Base-by-base conservation (phyloP, 1,140 invertebrate species). In the Melipona quadrifasciata region DNA sequence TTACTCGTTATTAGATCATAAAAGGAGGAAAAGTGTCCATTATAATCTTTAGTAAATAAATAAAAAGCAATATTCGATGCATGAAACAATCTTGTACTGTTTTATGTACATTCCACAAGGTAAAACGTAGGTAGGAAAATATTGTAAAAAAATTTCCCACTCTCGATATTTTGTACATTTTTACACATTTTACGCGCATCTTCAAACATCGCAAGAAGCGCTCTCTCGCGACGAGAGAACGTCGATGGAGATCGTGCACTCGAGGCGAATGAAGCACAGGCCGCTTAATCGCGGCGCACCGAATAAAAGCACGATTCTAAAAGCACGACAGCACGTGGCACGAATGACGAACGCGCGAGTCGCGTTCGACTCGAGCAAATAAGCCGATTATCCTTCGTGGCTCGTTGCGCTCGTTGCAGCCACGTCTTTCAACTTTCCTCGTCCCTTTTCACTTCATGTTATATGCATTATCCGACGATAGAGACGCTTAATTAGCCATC, bases 341-440 rank as follows among this genome's bases (percentile, higher is more conserved):
- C 67, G 79, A 77, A 84, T 86, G 86, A 86, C 73, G 84, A 86
- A 80, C 74, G 78, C 81, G 72, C 67, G 53, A 68, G 72, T 80
- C 80, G 74, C 51, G 77, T 82, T 67, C 74, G 72, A 67, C 72
- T 79, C 80, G 64, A 68, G 61, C 81, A 51, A 83, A 70, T 83
- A 83, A 83, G 81, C 81, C 81, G 81, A 83, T 83, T 83, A 83
- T 83, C 75, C 74, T 58, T 83, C 74, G 64, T 70, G 74, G 74
- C 57, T 72, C 57, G 53, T 39, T 73, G 55, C 75, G 64, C 57
- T 72, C 64, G 39, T 39, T 73, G 55, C 75, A 58, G 51, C 73
- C 71, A 47, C 39, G 19, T 39, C 71, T 57, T 78, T 57, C 70
- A 64, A n/a, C 34, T 71, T 70, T 53, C 68, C 51, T 79, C 64